Conservation (phyloP, 2,888 invertebrate species). For the Iselma pallidipennis region DNA sequence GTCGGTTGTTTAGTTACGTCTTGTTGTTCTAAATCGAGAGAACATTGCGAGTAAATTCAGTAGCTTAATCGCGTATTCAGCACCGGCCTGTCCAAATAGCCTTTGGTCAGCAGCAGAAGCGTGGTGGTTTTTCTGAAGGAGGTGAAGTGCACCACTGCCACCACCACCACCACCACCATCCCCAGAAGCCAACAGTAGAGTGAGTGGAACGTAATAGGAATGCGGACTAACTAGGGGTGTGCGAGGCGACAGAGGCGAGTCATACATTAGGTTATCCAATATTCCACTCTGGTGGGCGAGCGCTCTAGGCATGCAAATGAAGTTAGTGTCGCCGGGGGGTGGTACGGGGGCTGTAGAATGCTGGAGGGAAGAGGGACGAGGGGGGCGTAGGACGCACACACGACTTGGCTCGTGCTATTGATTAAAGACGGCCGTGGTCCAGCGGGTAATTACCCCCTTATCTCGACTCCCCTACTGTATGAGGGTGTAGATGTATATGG, state of each 20-base stretch:
- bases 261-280: constrained; percentile 56
- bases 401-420: constrained; percentile 55
- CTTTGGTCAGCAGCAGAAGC: constrained; percentile 40
- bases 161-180: constrained; percentile 4
- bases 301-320: constrained; percentile 58
- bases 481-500: constrained; percentile 1
- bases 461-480: constrained; percentile 46
- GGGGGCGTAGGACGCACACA: constrained; percentile 37
- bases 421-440: constrained; percentile 57
- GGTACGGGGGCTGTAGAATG: constrained; percentile 19
- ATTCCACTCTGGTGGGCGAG: constrained; percentile 56
- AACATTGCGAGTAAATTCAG: constrained; percentile 19
- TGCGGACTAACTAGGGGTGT: constrained; percentile 39
- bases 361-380: constrained; percentile 32
- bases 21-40: constrained; percentile 15
- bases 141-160: constrained; percentile 12
- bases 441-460: constrained; percentile 56
- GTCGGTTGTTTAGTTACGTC: constrained; percentile 5
- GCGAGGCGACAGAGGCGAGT: constrained; percentile 43
- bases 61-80: constrained; percentile 47
- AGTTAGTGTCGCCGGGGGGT: constrained; percentile 53
- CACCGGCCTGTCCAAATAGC: constrained; percentile 49
- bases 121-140: constrained; percentile 28
- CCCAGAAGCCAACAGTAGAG: constrained; percentile 21
- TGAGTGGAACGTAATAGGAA: constrained; percentile 38